Conservation (phyloP, 2,888 invertebrate genomes). For the Troides aeacus region DNA sequence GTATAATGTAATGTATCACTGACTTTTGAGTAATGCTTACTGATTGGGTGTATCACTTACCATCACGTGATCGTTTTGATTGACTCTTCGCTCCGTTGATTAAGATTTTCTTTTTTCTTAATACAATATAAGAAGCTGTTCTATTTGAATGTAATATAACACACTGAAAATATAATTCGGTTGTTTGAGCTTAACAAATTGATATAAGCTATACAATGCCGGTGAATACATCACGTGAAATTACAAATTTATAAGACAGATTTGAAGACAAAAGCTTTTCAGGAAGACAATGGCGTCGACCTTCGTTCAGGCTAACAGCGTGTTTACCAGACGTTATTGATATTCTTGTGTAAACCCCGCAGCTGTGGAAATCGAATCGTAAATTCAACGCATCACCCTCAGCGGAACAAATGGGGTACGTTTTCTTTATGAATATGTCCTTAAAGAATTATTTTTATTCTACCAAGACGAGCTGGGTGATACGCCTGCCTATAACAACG, state of each 20-base stretch:
- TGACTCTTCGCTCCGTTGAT: too few relatives aligned
- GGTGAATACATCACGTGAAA: neutral
- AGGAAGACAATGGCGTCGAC: neutral
- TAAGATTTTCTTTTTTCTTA: too few relatives aligned
- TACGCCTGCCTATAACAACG: too few relatives aligned
- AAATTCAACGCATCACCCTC: slow-evolving; percentile 2
- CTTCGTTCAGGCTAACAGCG: slow-evolving; percentile 1
- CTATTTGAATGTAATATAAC: too few relatives aligned
- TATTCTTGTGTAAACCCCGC: slow-evolving; percentile 14
- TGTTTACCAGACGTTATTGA: slow-evolving; percentile 12
- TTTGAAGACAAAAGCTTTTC: slow-evolving; percentile 11
- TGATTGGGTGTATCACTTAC: too few relatives aligned
- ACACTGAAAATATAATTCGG: too few relatives aligned
- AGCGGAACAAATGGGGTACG: neutral
- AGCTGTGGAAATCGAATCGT: slow-evolving; percentile 14
- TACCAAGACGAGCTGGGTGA: too few relatives aligned
- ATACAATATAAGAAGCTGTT: too few relatives aligned
- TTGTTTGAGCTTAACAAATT: too few relatives aligned
- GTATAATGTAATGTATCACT: too few relatives aligned
- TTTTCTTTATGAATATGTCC: neutral
- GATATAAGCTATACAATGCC: neutral
- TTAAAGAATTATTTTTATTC: neutral
- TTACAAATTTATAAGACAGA: slow-evolving; percentile 11
- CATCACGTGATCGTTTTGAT: too few relatives aligned
- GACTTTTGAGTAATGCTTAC: too few relatives aligned